A percentile compares a stretch with the other conserved stretches of the same genome.
Conservation (phyloP, 2,888 invertebrate genomes). For the Ormyrus pomaceus region DNA sequence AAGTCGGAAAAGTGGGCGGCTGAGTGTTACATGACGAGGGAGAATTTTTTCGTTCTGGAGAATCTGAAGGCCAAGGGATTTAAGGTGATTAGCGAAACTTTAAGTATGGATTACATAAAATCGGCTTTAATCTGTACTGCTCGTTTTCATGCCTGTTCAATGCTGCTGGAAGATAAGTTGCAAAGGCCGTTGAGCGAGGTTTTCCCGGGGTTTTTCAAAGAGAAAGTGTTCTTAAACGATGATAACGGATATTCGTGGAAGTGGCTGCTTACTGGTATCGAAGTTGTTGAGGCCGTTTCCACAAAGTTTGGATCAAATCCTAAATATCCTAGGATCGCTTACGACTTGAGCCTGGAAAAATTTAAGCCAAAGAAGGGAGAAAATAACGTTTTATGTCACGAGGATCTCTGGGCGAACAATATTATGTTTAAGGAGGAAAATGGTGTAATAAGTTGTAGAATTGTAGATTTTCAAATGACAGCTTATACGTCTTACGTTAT, state of each 20-base stretch:
- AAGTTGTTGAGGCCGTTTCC: too few relatives aligned
- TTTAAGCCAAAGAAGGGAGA: too few relatives aligned
- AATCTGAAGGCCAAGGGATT: not conserved
- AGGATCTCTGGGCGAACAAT: constrained; percentile 10
- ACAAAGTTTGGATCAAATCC: too few relatives aligned
- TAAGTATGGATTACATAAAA: constrained; percentile 57
- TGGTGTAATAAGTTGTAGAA: not conserved
- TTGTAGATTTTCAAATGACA: constrained; percentile 13
- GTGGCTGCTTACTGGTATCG: too few relatives aligned
- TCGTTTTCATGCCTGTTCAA: too few relatives aligned
- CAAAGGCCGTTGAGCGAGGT: too few relatives aligned
- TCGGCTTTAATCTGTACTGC: constrained; percentile 62
- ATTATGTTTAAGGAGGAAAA: not conserved
- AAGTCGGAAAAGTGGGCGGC: not conserved
- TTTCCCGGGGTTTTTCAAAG: too few relatives aligned
- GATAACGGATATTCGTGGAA: not conserved
- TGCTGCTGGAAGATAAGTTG: too few relatives aligned
- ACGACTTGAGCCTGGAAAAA: too few relatives aligned
- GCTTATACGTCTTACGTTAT: not conserved
- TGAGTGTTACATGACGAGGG: constrained; percentile 3
- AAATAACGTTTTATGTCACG: too few relatives aligned
- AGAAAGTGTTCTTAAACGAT: too few relatives aligned
- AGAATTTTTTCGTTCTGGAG: constrained; percentile 1
- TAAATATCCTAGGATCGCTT: too few relatives aligned
- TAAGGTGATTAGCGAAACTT: not conserved